phyloP scores from a whole-genome alignment of 1,140 invertebrate species.

The Paraescarpia echinospica region DNA sequence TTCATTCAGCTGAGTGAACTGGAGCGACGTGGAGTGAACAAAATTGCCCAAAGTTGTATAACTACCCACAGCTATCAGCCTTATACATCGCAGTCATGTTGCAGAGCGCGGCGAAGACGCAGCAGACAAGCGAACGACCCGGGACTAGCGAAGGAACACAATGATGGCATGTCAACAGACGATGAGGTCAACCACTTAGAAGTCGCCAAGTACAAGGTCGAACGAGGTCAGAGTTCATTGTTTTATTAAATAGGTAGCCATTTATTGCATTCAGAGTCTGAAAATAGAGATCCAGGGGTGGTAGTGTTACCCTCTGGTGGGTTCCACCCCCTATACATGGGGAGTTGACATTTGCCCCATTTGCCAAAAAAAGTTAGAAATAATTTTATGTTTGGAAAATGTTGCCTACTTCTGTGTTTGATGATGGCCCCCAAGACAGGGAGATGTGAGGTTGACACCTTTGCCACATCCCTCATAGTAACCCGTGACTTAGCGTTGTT shows the following conservation, averaged over 20 bases:
- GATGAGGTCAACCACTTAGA: constrained; percentile 89
- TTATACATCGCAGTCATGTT: no score
- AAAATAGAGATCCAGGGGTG: no score
- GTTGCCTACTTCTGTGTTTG: not conserved
- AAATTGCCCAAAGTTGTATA: no score
- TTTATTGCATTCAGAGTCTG: not conserved
- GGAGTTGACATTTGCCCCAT: no score
- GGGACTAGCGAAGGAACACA: constrained; percentile 67
- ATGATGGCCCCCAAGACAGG: no score
- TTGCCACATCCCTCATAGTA: no score
- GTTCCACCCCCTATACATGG: not conserved
- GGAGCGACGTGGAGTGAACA: no score
- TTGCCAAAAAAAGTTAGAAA: no score
- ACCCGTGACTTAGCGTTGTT: no score
- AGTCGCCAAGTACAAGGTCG: constrained; percentile 66
- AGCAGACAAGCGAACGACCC: constrained; percentile 72
- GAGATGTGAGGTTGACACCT: no score
- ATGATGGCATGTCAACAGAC: constrained; percentile 95
- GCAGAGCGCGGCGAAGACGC: constrained; percentile 55
- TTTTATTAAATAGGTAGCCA: not conserved
- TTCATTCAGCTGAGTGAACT: no score
- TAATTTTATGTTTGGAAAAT: not conserved
- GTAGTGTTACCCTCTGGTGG: not conserved
- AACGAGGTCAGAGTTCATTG: constrained; percentile 52
- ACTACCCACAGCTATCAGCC: no score